Evolutionary conservation across 2,113 vertebrate species (phyloP), one percentile per base, ranked within the genome.

Genomic region (Anoura caudifer): DNA sequence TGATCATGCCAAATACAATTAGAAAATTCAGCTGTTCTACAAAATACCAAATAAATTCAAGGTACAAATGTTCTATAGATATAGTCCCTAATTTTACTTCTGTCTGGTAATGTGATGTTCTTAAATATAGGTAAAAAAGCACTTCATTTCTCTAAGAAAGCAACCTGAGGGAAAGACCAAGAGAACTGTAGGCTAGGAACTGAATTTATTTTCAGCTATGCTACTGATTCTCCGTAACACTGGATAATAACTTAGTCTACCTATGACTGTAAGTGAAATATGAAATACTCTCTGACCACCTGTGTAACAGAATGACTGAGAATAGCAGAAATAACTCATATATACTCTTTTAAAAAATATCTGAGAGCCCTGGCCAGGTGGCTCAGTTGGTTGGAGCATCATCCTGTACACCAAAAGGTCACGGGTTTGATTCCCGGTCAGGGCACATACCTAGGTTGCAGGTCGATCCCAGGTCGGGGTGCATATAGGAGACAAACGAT

Each of bases 121-220:
- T 77, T 96, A 95, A 95, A 77, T n/a, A 93, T 28, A 76, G 65
- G 88, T 11, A 81, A 69, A 61, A 61, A 86, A 91, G 67, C 43
- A 94, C 61, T 82, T 76, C 24, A 81, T 86, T 97, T 95, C 52
- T 88, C 28, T 95, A 84, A 94, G 61, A 89, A 93, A 93, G 67
- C 36, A 88, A 97, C 20, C 65, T 87, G 91, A 56, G 36, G 17
- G 56, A 77, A 93, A 70, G 17, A 92, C 31, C 16, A 92, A 85
- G 38, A 91, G 26, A 73, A 95, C 9, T 47, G 13, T 83, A 28
- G 43, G 52, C 76, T 90, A 83, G 75, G 63, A 96, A 83, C 8
- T 56, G 15, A 81, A 56, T 86, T 92, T 36, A 84, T 47, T 87
- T 92, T 61, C 28, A 87, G 13, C 26, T 89, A 24, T 76, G 45